phyloP scores from a whole-genome alignment of 2,113 vertebrate species.

The Azemiops feae region DNA sequence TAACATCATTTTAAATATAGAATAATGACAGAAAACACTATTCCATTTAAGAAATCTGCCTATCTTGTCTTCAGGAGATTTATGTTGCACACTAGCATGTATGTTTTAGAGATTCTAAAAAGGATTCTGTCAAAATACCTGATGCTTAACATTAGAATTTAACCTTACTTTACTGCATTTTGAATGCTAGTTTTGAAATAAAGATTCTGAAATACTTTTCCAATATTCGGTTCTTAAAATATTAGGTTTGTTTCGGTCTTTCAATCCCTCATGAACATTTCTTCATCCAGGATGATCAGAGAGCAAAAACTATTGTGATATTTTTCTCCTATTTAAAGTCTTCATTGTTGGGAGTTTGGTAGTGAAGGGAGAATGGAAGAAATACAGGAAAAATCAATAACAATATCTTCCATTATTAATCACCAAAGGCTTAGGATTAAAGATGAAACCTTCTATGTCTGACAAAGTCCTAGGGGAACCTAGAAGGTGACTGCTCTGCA shows the following conservation, averaged over 20 bases:
- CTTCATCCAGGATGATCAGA: conserved; percentile 23
- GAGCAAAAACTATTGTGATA: not conserved
- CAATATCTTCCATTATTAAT: conserved; percentile 50
- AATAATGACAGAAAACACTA: conserved; percentile 49
- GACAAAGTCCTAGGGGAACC: conserved; percentile 64
- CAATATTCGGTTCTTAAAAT: conserved; percentile 2
- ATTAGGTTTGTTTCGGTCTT: not conserved
- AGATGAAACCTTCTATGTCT: conserved; percentile 61
- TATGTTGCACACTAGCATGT: conserved; percentile 57
- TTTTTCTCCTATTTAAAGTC: conserved; percentile 52
- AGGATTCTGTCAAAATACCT: conserved; percentile 8
- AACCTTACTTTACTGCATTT: conserved; percentile 25
- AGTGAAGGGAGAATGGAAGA: not conserved
- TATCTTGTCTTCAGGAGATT: conserved; percentile 67
- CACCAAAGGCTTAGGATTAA: conserved; percentile 51
- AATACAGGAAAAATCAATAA: conserved; percentile 57
- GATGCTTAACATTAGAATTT: conserved; percentile 41
- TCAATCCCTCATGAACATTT: conserved; percentile 16
- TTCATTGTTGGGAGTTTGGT: conserved; percentile 47
- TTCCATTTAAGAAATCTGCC: conserved; percentile 54
- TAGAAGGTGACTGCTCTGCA: conserved; percentile 54
- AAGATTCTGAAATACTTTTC: conserved; percentile 36
- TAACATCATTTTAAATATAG: conserved; percentile 50
- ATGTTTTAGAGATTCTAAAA: conserved; percentile 61
- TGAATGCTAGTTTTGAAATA: conserved; percentile 14